Conservation (phyloP, 2,797 vertebrate species). For the Coracias cyanogaster region DNA sequence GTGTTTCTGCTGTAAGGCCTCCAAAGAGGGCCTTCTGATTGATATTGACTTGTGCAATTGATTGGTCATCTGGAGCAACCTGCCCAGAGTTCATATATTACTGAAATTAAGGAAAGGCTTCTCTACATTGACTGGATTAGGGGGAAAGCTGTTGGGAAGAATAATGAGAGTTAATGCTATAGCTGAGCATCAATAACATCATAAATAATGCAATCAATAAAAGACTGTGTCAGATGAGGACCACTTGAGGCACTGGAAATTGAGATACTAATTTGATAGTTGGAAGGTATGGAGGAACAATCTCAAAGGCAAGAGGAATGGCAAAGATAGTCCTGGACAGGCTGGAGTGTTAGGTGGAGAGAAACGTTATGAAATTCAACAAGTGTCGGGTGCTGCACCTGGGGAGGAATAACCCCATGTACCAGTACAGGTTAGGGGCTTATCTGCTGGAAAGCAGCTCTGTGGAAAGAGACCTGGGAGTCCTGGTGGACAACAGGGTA, state of each 20-base stretch:
- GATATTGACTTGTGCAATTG: not conserved
- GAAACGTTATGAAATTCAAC: too few relatives aligned
- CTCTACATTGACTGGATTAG: not conserved
- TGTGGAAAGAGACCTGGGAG: too few relatives aligned
- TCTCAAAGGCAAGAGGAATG: not conserved
- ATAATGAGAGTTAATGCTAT: not conserved
- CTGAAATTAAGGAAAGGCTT: constrained; percentile 15
- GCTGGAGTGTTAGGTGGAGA: too few relatives aligned
- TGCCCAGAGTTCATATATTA: not conserved
- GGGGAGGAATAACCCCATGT: too few relatives aligned
- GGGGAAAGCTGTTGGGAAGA: not conserved
- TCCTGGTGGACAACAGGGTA: too few relatives aligned
- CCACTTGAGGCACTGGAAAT: not conserved
- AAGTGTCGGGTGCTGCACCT: too few relatives aligned
- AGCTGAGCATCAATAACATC: not conserved
- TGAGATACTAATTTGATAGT: not conserved
- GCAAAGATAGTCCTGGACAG: not conserved
- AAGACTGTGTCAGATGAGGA: not conserved
- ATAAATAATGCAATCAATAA: constrained; percentile 30
- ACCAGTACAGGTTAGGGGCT: too few relatives aligned
- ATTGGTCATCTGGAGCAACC: constrained; percentile 5
- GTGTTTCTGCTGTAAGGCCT: not conserved
- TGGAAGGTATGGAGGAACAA: not conserved
- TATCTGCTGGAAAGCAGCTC: too few relatives aligned
- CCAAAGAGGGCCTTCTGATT: not conserved